Conservation (phyloP, 2,113 vertebrate species). For the Xiphorhynchus elegans region DNA sequence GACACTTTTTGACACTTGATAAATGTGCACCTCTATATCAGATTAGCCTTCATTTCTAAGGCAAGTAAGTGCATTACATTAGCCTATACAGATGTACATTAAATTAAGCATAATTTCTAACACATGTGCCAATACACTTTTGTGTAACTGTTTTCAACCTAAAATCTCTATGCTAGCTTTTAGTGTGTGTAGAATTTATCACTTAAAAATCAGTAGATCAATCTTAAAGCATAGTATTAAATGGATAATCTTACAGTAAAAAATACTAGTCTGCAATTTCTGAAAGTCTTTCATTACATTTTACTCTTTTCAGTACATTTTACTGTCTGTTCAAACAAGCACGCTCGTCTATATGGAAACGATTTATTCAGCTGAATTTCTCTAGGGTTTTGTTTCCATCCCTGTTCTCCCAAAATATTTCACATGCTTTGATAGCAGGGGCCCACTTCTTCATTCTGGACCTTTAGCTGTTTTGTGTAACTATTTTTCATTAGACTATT, state of each 20-base stretch:
- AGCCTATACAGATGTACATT: rapidly evolving
- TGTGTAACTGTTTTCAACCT: background rate
- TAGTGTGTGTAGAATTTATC: background rate
- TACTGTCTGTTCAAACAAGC: background rate
- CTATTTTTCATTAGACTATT: background rate
- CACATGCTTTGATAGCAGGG: background rate
- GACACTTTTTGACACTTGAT: background rate
- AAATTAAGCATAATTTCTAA: background rate
- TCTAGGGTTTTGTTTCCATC: background rate
- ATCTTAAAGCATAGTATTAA: background rate
- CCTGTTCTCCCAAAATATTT: background rate
- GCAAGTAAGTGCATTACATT: background rate
- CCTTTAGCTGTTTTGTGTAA: background rate
- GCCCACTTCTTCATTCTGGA: background rate
- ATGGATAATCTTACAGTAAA: background rate
- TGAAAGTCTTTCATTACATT: background rate
- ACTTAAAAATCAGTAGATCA: background rate
- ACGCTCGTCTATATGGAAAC: background rate
- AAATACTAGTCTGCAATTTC: background rate
- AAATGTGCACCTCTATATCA: background rate
- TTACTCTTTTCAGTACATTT: background rate
- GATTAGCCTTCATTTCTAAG: background rate
- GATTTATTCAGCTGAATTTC: background rate
- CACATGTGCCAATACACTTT: background rate
- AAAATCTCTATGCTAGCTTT: background rate